Base-by-base conservation (phyloP, 2,797 vertebrate species). In the Artibeus jamaicensis region DNA sequence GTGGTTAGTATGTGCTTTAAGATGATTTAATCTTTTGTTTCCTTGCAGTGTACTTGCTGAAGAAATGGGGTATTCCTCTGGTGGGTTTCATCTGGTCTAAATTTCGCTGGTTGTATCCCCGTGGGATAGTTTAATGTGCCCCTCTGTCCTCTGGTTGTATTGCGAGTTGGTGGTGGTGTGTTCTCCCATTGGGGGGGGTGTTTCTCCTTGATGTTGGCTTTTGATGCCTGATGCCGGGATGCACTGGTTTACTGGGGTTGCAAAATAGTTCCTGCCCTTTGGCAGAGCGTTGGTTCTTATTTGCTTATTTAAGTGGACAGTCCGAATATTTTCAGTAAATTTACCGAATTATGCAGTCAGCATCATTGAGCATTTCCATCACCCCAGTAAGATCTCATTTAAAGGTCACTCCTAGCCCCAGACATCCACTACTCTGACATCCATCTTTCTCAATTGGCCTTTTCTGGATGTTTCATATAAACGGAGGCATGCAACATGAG, bases 21-120 rank as follows among this genome's bases (percentile, higher is more conserved):
- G 55, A 24, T 37, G 67, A 26, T 74, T 76, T 81, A 79, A 44
- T 53, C 42, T 91, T 78, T 71, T 76, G 42, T 89, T 86, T 53
- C 48, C 12, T 68, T 74, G 48, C 21, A 39, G 4, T 67, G 32
- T 44, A 39, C 55, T 50, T 79, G 18, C 57, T 59, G 26, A 76
- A 55, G 70, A 89, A 26, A 73, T 32, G 16, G n/a, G 42, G 18
- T 39, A 46, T 5, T 46, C 53, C 71, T 73, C 42, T 65, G 59
- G 14, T 12, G 37, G 62, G 14, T 68, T 78, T 53, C 16, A 48
- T 78, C 3, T 22, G 77, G n/a, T 77, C 55, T 71, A 74, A 92
- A 37, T 65, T 73, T 62, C 57, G 81, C 68, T 46, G 42, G 14
- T 24, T 70, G 21, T 19, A 34, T 9, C 29, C 11, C 55, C 8